Conservation (phyloP, 1,140 invertebrate genomes). For the Leptoteleia sp. region DNA sequence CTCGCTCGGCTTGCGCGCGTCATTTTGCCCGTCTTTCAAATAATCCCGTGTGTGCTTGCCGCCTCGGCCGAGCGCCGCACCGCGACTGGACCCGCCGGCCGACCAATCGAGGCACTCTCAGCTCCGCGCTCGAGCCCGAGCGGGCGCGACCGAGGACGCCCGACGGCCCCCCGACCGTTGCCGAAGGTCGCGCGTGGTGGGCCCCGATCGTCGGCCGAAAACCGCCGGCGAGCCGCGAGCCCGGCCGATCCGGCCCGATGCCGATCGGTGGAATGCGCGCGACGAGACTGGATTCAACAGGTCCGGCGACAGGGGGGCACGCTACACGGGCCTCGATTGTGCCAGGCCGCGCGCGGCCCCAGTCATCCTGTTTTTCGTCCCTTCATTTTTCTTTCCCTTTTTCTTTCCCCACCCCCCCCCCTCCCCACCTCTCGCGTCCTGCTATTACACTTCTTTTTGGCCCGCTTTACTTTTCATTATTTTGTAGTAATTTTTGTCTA, state of each 20-base stretch:
- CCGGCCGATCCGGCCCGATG: too few relatives aligned
- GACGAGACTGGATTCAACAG: conserved; percentile 55
- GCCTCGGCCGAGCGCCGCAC: conserved; percentile 57
- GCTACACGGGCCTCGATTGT: background rate
- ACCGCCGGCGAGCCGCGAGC: conserved; percentile 30
- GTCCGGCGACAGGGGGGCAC: conserved; percentile 21
- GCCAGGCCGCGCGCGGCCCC: conserved; percentile 5
- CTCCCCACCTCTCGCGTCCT: too few relatives aligned
- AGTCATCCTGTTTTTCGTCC: too few relatives aligned
- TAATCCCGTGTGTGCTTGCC: conserved; percentile 30
- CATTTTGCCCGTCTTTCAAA: conserved; percentile 33
- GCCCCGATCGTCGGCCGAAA: conserved; percentile 42
- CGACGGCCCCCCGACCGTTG: conserved; percentile 52
- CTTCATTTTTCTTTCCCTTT: too few relatives aligned
- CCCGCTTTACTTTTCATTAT: too few relatives aligned
- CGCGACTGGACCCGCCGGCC: conserved; percentile 42
- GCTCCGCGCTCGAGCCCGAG: conserved; percentile 9
- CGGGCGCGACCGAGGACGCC: conserved; percentile 64
- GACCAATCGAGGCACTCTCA: conserved; percentile 55
- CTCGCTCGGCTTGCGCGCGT: conserved; percentile 27
- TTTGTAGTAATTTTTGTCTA: too few relatives aligned
- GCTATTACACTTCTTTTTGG: too few relatives aligned
- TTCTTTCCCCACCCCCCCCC: too few relatives aligned
- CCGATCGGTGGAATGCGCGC: conserved; percentile 73
- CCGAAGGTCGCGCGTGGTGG: conserved; percentile 58